Evolutionary conservation across 1,140 invertebrate genomes (phyloP), one percentile per base, ranked within the genome.

Genomic region (Lysiphlebus fabarum): DNA sequence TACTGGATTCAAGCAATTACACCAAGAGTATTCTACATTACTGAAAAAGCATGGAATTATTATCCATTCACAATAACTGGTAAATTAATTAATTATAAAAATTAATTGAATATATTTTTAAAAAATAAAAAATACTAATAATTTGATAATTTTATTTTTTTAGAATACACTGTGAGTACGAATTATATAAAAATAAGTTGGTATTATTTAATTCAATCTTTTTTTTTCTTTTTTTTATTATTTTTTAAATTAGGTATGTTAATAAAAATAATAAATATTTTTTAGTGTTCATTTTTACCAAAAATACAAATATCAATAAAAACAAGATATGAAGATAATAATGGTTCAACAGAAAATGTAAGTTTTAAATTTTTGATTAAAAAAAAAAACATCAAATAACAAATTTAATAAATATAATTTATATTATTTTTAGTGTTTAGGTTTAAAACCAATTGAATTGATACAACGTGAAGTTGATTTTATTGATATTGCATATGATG

Each of bases 21-120:
- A 72, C 93, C 93, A 59, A 87, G 87, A 76, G 87, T 96, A 75
- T 96, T 96, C 80, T 96, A 95, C 77, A 84, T 96, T 1, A 95
- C 90, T 62, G 93, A 96, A 78, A 95, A 94, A 72, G 91, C 93
- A 11, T 96, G 92, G 92, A 96, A 96, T 77, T 95, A 92, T 80
- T 96, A 94, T 81, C 93, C 93, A 47, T 94, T 86, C 72, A 96
- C 93, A 38, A 87, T 92, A 47, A 95, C 93, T 83, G 90, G 89
- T 90, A 81, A 40, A 44, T 56, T 56, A n/a, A 58, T 43, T 59
- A 58, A 51, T 36, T 51, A 45, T 33, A 2, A 49, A 11, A 53
- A 49, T 54, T 61, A 34, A 55, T 14, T 17, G 11, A 14, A 56
- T 48, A 7, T 34, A 47, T 26, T 57, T 54, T 54, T 56, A 26